Evolutionary conservation across 1,140 invertebrate species (phyloP).

Genomic region (Trinorchestia longiramus): DNA sequence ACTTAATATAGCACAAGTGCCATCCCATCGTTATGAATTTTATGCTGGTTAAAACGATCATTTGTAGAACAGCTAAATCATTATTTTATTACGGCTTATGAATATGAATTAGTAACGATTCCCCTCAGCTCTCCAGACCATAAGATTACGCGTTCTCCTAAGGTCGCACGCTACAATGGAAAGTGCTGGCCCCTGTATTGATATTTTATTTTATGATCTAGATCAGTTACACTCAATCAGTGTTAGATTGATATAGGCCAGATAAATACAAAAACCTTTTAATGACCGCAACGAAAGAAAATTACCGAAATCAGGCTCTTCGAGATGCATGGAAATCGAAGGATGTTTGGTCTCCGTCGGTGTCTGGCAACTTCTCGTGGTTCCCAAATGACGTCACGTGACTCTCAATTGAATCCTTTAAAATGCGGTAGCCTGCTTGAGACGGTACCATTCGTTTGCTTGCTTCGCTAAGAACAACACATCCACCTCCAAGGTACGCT

Average conservation of each 20-base stretch:
- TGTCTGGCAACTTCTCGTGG: background rate
- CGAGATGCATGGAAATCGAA: background rate
- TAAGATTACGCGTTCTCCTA: background rate
- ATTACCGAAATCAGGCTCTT: background rate
- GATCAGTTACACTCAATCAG: background rate
- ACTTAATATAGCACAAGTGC: background rate
- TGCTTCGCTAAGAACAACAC: background rate
- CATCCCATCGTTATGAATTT: background rate
- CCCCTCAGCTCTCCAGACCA: background rate
- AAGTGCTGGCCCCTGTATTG: background rate
- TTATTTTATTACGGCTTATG: background rate
- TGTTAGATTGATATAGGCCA: background rate
- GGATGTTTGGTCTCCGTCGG: background rate
- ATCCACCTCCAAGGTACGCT: background rate
- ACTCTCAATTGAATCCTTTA: background rate
- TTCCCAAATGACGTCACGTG: background rate
- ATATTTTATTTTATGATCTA: background rate
- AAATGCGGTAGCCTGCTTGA: background rate
- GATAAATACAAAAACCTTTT: background rate
- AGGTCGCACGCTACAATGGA: background rate
- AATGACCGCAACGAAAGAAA: background rate
- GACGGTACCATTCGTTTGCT: background rate
- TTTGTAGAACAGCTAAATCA: background rate
- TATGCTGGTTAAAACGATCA: background rate
- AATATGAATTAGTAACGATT: background rate